A percentile compares a stretch with the other conserved stretches of the same genome.
Evolutionary conservation across 1,140 invertebrate genomes (phyloP).

Genomic region (Colletes latitarsis): DNA sequence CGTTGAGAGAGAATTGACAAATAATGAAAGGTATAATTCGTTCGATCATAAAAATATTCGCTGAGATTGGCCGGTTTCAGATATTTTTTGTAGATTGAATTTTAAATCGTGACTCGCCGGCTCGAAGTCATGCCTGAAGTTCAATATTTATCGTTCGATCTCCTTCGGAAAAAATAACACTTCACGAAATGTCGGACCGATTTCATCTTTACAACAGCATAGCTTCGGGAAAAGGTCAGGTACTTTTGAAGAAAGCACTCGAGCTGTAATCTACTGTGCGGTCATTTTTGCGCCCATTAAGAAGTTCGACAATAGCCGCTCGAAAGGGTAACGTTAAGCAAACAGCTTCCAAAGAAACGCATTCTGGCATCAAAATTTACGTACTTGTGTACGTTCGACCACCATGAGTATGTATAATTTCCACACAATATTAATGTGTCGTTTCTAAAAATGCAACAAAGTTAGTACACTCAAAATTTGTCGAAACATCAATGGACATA

Average conservation of each 20-base stretch:
- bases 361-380: background rate
- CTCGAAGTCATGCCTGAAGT: conserved; percentile 12
- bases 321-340: conserved; percentile 45
- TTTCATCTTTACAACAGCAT: conserved; percentile 48
- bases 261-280: conserved; percentile 14
- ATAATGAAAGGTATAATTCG: background rate
- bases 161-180: conserved; percentile 52
- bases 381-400: background rate
- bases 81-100: conserved; percentile 49
- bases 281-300: conserved; percentile 42
- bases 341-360: conserved; percentile 14
- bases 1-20: background rate
- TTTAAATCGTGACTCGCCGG: conserved; percentile 43
- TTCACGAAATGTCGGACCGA: conserved; percentile 55
- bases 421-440: background rate
- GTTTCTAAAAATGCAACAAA: background rate
- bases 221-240: conserved; percentile 50
- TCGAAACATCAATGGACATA: too few relatives aligned
- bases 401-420: background rate
- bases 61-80: conserved; percentile 12
- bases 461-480: background rate
- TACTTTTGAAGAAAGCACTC: conserved; percentile 61
- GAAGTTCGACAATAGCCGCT: conserved; percentile 37
- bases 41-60: background rate
- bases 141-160: conserved; percentile 59